Conservation (phyloP, 2,797 vertebrate species). For the Chiloscyllium punctatum region DNA sequence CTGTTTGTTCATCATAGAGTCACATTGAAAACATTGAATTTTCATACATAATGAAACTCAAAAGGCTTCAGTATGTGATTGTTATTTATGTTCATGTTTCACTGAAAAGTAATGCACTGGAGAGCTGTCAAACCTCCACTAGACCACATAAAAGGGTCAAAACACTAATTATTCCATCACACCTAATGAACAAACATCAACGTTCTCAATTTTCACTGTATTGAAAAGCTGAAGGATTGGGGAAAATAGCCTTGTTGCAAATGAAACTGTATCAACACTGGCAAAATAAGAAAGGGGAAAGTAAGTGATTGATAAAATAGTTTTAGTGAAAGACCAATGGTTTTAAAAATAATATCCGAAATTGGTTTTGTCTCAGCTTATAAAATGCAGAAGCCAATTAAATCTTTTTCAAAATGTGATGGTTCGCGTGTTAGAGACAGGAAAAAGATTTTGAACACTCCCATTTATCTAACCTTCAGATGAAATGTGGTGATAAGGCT, state of each 20-base stretch:
- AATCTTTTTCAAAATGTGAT: not conserved
- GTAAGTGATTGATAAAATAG: not conserved
- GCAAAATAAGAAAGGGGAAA: not conserved
- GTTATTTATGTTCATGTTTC: not conserved
- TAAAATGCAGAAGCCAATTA: not conserved
- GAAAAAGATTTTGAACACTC: not conserved
- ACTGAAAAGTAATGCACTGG: not conserved
- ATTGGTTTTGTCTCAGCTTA: not conserved
- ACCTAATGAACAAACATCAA: not conserved
- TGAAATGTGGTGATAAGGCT: not conserved
- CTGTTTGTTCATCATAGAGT: not conserved
- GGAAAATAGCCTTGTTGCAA: not conserved
- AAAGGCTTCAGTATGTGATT: not conserved
- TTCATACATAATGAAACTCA: not conserved
- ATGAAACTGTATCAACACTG: not conserved
- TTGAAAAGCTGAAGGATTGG: not conserved
- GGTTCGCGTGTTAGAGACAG: too few species aligned
- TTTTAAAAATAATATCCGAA: not conserved
- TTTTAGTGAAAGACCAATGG: not conserved
- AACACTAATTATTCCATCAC: not conserved
- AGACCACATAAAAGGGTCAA: not conserved
- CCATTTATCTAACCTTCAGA: not conserved
- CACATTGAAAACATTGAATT: too few species aligned
- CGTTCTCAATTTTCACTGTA: not conserved
- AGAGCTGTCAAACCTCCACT: not conserved